Evolutionary conservation across 2,113 vertebrate species (phyloP), one percentile per base, ranked within the genome.

Genomic region (Carassius auratus): DNA sequence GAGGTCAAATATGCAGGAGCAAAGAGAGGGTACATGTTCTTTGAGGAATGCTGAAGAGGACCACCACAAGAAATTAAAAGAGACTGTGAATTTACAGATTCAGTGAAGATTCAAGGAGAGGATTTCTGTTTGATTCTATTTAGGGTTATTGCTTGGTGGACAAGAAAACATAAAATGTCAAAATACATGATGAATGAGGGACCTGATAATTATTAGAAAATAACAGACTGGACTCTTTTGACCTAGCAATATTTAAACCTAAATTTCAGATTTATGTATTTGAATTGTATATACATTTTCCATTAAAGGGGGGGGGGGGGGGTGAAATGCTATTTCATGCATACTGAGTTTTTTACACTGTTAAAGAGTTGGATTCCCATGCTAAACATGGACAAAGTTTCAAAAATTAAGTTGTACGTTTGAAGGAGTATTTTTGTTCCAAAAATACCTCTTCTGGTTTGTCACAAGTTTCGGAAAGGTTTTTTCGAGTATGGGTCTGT

Each of bases 11-110:
- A 57, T 36, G 36, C 38, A 69, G 61, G 84, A 23, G 38, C 36
- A 76, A 10, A 21, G 19, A 5, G 30, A 55, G 30, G 17, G 59
- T 8, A 76, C 8, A 23, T 23, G 19, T 85, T 66, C 30, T 62
- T 13, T 2, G 57, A 78, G 38, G 15, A 69, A 75, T 57, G 59
- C 17, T 68, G 15, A 38, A 52, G 23, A 55, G 5, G 42, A 81
- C 61, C 26, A 81, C 42, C 3, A 81, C 8, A 9, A 66, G 15
- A 59, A 79, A 86, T 57, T 64, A 74, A 64, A 26, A 57, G 10
- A 75, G 69, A 80, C 55, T 55, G 26, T 84, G 59, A 89, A 88
- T 75, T 73, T 19, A 42, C 17, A 38, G 66, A 10, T 76, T 73
- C 42, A 87, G 52, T 81, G 80, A 78, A 89, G 23, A 57, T 50